phyloP scores from a whole-genome alignment of 2,888 invertebrate species.

The Vesta saturnalis region DNA sequence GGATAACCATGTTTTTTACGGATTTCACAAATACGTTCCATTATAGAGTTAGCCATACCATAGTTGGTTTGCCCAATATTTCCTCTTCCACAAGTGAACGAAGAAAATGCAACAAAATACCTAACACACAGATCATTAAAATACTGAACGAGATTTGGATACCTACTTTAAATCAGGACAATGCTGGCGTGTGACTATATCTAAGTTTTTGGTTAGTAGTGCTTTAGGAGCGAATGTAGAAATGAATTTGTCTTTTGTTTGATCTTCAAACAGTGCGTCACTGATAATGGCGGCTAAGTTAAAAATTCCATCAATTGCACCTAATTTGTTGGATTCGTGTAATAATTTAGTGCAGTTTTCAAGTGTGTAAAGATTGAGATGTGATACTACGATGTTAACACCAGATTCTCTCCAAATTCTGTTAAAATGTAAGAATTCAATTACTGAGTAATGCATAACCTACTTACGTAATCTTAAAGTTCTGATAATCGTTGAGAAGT shows the following conservation, averaged over 20 bases:
- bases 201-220: constrained; percentile 79
- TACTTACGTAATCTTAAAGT: constrained; percentile 73
- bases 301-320: constrained; percentile 81
- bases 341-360: constrained; percentile 78
- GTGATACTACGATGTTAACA: constrained; percentile 73
- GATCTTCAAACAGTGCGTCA: no score
- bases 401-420: constrained; percentile 79
- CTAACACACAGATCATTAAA: constrained; percentile 51
- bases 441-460: no score
- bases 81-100: constrained; percentile 92
- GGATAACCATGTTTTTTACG: constrained; percentile 76
- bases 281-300: no score
- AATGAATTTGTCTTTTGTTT: no score
- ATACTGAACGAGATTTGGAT: background rate
- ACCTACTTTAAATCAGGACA: constrained; percentile 65
- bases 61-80: constrained; percentile 93
- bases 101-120: constrained; percentile 91
- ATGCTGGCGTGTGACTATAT: constrained; percentile 69
- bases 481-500: constrained; percentile 83
- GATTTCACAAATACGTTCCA: constrained; percentile 87
- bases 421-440: no score
- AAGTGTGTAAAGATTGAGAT: constrained; percentile 75
- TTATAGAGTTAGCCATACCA: constrained; percentile 88
- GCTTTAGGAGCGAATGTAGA: no score
- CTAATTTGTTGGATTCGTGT: constrained; percentile 69